A percentile compares a stretch with the other conserved stretches of the same genome.
These are phyloP conservation scores for Sebastiscus albofasciatus DNA, from an alignment of 2,797 vertebrate genomes.

Conservation along the genomic window DNA sequence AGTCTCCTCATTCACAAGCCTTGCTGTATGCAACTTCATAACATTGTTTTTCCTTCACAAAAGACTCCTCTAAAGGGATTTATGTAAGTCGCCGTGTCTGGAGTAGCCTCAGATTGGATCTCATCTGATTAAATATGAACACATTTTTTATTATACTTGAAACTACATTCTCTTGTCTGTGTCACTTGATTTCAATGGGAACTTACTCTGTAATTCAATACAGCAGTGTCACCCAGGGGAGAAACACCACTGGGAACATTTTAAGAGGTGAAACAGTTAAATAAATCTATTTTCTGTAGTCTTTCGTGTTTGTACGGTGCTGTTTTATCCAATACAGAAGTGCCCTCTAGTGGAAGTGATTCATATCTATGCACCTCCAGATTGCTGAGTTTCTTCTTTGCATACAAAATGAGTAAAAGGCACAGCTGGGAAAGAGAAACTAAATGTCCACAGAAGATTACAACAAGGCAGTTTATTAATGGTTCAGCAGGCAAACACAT, in stretches of 20 bases:
- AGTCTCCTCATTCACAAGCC: constrained; percentile 20
- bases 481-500: neutral
- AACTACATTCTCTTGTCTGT: constrained; percentile 1
- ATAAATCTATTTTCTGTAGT: neutral
- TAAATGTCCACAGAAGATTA: neutral
- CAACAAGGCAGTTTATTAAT: neutral
- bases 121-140: constrained; percentile 39
- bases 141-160: constrained; percentile 7
- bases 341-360: constrained; percentile 33
- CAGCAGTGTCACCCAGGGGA: neutral
- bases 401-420: neutral
- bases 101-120: constrained; percentile 9
- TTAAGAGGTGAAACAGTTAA: neutral
- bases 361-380: neutral
- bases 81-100: constrained; percentile 3
- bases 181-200: neutral
- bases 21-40: neutral
- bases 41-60: neutral
- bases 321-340: neutral
- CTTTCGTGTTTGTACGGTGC: neutral
- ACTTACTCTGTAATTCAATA: neutral
- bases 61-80: constrained; percentile 16
- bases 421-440: neutral
- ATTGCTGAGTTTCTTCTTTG: neutral
- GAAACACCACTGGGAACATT: neutral